Base-by-base conservation (phyloP, 2,888 invertebrate species). In the Microchrysa polita region DNA sequence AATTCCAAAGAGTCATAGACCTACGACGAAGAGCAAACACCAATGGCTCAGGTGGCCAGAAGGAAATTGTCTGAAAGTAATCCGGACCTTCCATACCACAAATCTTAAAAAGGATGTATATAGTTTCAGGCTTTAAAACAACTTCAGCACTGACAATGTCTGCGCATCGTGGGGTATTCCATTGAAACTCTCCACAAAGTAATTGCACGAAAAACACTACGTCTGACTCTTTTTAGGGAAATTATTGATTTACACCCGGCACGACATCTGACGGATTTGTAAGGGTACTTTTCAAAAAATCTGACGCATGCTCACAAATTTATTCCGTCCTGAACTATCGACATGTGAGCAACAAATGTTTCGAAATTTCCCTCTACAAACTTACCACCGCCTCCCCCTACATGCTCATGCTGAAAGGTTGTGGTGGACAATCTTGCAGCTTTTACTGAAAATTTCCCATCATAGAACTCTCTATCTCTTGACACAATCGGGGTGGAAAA, bases 271-370 rank as follows among this genome's bases (percentile, higher is more conserved):
- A 10, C 57, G 57, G 55, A 55, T 55, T 69, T 55, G 1, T 5
- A 1, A 18, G 14, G 20, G n/a, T n/a, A 69, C 55, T 57, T 55
- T 23, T 9, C 12, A 14, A 14, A 14, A 18, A 22, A 44, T 40
- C 16, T 5, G 5, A 55, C 69, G 69, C 69, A 69, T 57, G 69
- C 69, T n/a, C 40, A n/a, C n/a, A 69, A n/a, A 55, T 2, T 42
- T 69, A 69, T 69, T 69, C 14, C 20, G 14, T 20, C 40, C 34
- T 16, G 55, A 27, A 16, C 67, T 53, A 53, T 42, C 40, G 40
- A 18, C 57, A 34, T 53, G 67, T 18, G 53, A 67, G 67, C 53
- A 67, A 65, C 65, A 65, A 65, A 65, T 65, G 65, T 65, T 65
- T 65, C 48, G 18, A 48, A 40, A 44, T 48, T 48, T n/a, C 42